Conservation (phyloP, 2,113 vertebrate species). For the Corapipo altera region DNA sequence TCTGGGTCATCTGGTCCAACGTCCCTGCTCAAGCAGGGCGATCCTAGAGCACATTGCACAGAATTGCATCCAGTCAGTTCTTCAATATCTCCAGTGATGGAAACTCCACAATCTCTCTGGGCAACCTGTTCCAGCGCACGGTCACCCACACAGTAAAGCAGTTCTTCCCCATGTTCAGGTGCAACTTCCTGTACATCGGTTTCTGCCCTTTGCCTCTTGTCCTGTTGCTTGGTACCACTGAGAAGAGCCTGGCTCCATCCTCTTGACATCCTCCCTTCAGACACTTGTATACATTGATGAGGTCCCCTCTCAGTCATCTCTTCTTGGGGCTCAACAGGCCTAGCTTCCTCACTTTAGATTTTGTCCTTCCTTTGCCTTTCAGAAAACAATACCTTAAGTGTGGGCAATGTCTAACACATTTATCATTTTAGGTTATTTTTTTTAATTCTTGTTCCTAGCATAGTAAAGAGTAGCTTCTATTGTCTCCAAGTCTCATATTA, state of each 20-base stretch:
- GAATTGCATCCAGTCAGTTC: background rate
- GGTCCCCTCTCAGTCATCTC: rapidly evolving
- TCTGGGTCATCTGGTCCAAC: background rate
- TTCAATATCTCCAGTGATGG: background rate
- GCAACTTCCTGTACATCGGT: background rate
- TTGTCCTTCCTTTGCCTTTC: background rate
- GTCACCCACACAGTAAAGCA: background rate
- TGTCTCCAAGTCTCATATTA: background rate
- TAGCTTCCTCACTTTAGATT: background rate
- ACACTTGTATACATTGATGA: background rate
- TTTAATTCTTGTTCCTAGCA: background rate
- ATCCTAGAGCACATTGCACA: background rate
- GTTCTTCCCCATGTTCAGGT: background rate
- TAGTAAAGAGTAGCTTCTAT: background rate
- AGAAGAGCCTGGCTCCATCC: background rate
- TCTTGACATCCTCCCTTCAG: background rate
- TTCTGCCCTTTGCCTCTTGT: background rate
- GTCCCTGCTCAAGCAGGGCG: background rate
- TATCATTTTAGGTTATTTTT: background rate
- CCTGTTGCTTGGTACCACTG: background rate
- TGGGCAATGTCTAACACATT: background rate
- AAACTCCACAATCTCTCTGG: background rate
- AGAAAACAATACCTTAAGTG: background rate
- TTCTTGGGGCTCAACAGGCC: background rate
- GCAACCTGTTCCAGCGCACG: background rate